Base-by-base conservation (phyloP, 1,140 invertebrate species). In the Potamilus streckersoni region DNA sequence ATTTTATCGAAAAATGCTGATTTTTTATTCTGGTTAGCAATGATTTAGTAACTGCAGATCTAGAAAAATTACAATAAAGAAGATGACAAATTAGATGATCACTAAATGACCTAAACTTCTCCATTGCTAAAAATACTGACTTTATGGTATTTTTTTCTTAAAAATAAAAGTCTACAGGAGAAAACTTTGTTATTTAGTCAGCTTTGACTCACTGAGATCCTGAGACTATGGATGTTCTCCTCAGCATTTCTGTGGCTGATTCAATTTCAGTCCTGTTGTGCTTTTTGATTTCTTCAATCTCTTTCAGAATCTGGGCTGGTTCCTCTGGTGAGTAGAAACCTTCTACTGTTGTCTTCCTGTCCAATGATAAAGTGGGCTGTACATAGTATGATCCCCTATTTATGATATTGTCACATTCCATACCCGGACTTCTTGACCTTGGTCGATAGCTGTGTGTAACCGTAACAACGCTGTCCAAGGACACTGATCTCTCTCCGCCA, bases 201-300 rank as follows among this genome's bases (percentile, higher is more conserved):
- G 62, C 67, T 71, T 65, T 76, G 69, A 71, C 74, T 76, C 58
- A 58, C 63, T 57, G 74, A 27, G 13, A 69, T 70, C 15, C 68
- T 65, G 23, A 65, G 66, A 17, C 38, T 8, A 49, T 49, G 5
- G 74, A 76, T 23, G 74, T 57, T 55, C 74, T 19, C 57, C 74
- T 60, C 38, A 76, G 57, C 49, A 76, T 62, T 13, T 76, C 74
- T 66, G 70, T 69, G 49, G 71, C 66, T 2, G 68, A 69, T 16
- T 23, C 27, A 19, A 69, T 70, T 11, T 70, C 58, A 57, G 14
- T 57, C n/a, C 38, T 67, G 14, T 56, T 31, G 38, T 23, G 64
- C 61, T 69, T 67, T 59, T 74, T 67, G 0, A 61, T 15, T 14
- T 68, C 59, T 61, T 74, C 73, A 68, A 74, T 74, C 57, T 69